Evolutionary conservation across 2,797 vertebrate genomes (phyloP).

Genomic region (Falco naumanni): DNA sequence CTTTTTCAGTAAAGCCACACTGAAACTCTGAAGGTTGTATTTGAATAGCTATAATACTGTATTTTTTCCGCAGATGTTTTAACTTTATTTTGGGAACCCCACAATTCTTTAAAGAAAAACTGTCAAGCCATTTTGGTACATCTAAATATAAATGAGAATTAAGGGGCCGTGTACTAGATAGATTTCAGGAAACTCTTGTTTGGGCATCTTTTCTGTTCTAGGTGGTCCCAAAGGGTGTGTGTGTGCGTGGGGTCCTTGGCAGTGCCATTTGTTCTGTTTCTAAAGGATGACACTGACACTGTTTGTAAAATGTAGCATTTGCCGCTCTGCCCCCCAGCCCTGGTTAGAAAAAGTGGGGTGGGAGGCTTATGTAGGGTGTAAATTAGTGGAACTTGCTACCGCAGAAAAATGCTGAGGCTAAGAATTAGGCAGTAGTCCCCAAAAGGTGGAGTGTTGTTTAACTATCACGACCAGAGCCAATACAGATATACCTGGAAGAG

Average conservation of each 20-base stretch:
- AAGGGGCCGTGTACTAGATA: background rate
- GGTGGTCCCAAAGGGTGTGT: background rate
- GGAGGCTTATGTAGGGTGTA: background rate
- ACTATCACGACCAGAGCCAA: background rate
- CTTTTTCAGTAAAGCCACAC: background rate
- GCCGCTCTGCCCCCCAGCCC: background rate
- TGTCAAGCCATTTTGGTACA: background rate
- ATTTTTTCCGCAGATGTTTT: background rate
- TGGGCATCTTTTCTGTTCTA: background rate
- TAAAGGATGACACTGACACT: background rate
- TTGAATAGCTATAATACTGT: background rate
- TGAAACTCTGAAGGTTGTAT: background rate
- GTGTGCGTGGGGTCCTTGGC: rapidly evolving
- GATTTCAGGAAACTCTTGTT: background rate
- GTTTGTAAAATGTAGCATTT: background rate
- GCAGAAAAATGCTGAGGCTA: background rate
- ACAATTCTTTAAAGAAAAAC: background rate
- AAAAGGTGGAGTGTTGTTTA: background rate
- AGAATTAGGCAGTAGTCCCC: background rate
- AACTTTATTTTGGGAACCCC: background rate
- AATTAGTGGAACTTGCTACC: background rate
- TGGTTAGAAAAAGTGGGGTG: background rate
- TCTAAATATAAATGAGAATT: background rate
- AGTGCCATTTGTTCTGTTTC: background rate
- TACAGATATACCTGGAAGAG: background rate